Conservation (phyloP, 2,113 vertebrate genomes). For the Pogona vitticeps region DNA sequence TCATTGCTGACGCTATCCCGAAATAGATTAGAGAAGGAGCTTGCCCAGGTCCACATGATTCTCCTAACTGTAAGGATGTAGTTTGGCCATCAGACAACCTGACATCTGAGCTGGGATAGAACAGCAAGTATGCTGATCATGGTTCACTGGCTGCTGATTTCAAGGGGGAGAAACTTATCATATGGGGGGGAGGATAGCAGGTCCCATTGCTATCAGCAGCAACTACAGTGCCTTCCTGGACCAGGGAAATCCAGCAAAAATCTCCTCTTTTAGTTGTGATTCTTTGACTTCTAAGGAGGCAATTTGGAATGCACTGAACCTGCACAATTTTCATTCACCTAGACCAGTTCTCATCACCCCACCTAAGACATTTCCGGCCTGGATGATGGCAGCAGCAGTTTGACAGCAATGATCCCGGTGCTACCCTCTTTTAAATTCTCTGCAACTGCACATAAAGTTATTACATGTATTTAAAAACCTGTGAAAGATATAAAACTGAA, state of each 20-base stretch:
- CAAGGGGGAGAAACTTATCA: no score
- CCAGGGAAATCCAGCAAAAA: background rate
- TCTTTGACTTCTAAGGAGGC: background rate
- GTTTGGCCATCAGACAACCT: no score
- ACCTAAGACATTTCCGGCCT: background rate
- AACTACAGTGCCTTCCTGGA: background rate
- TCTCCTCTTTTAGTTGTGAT: background rate
- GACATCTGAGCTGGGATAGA: background rate
- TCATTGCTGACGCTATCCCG: background rate
- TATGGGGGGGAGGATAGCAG: background rate
- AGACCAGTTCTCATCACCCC: background rate
- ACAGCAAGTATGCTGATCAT: background rate
- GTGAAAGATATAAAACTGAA: background rate
- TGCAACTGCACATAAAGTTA: background rate
- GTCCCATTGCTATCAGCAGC: background rate
- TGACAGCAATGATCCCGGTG: background rate
- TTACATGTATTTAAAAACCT: no score
- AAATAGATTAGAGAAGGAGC: background rate
- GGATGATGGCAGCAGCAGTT: background rate
- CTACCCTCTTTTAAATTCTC: background rate
- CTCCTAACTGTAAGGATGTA: no score
- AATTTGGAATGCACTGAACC: background rate
- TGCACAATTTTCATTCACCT: background rate
- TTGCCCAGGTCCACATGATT: no score
- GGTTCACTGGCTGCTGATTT: background rate